These are phyloP conservation scores for Orchesellides sinensis DNA, from an alignment of 2,888 invertebrate species.

Conservation along the genomic window DNA sequence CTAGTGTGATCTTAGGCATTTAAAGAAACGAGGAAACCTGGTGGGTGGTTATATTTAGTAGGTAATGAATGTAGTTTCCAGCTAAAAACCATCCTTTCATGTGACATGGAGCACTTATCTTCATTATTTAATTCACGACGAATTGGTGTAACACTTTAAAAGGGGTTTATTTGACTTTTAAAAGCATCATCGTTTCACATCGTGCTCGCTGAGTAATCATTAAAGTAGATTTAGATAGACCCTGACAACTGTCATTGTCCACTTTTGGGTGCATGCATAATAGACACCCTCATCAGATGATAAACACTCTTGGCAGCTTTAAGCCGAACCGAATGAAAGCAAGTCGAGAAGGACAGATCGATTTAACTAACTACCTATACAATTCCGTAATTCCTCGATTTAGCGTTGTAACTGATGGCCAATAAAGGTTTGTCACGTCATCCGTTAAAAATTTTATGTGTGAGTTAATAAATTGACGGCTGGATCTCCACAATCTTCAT, in stretches of 20 bases:
- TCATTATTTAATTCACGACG: constrained; percentile 1
- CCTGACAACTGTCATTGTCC: constrained; percentile 26
- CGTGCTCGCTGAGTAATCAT: neutral
- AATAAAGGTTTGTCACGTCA: constrained; percentile 15
- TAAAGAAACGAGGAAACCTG: neutral
- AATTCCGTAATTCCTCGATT: neutral
- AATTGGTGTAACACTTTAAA: constrained; percentile 1
- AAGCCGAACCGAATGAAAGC: neutral
- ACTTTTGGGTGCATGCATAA: constrained; percentile 27
- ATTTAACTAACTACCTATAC: constrained; percentile 10
- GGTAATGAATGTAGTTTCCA: no score
- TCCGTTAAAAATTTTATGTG: constrained; percentile 1
- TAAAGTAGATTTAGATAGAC: neutral
- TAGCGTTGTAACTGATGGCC: neutral
- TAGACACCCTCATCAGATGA: neutral
- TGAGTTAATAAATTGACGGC: constrained; percentile 11
- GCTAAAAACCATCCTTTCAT: no score
- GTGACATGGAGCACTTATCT: neutral
- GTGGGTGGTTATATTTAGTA: neutral
- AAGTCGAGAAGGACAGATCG: neutral
- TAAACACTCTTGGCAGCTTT: neutral
- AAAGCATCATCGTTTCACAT: neutral
- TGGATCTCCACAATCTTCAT: neutral
- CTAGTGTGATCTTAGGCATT: neutral
- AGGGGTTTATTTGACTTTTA: neutral